A percentile compares a stretch with the other conserved stretches of the same genome.
phyloP scores from a whole-genome alignment of 2,113 vertebrate species.

The Willisornis vidua region DNA sequence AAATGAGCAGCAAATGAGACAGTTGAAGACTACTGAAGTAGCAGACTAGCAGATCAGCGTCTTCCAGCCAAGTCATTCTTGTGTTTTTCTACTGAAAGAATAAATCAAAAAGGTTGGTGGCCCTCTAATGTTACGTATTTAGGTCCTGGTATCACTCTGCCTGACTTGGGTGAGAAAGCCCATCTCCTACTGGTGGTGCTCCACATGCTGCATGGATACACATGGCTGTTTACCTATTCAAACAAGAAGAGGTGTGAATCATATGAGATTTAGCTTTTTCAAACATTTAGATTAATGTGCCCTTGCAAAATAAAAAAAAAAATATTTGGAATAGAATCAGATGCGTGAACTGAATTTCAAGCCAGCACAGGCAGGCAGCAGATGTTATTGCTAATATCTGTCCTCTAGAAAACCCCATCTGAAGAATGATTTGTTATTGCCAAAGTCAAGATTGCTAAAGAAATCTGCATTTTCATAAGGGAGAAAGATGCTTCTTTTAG shows the following conservation, averaged over 20 bases:
- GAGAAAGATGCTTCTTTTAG: background rate
- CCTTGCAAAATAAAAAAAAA: background rate
- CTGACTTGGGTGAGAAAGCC: background rate
- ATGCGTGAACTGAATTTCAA: background rate
- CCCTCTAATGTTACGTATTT: background rate
- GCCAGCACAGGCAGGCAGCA: background rate
- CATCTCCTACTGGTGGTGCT: background rate
- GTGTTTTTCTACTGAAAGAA: background rate
- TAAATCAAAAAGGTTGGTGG: background rate
- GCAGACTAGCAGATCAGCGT: background rate
- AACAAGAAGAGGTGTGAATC: constrained; percentile 12
- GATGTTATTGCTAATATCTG: background rate
- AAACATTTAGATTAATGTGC: background rate
- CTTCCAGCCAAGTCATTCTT: background rate
- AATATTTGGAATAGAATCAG: background rate
- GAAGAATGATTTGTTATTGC: background rate
- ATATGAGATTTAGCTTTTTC: background rate
- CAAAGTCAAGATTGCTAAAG: background rate
- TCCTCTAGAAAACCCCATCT: background rate
- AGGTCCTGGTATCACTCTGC: background rate
- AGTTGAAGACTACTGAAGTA: background rate
- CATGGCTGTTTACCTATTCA: background rate
- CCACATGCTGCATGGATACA: background rate
- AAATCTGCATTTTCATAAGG: background rate
- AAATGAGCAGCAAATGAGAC: background rate